Conservation (phyloP, 2,113 vertebrate species). For the Chloebia gouldiae region DNA sequence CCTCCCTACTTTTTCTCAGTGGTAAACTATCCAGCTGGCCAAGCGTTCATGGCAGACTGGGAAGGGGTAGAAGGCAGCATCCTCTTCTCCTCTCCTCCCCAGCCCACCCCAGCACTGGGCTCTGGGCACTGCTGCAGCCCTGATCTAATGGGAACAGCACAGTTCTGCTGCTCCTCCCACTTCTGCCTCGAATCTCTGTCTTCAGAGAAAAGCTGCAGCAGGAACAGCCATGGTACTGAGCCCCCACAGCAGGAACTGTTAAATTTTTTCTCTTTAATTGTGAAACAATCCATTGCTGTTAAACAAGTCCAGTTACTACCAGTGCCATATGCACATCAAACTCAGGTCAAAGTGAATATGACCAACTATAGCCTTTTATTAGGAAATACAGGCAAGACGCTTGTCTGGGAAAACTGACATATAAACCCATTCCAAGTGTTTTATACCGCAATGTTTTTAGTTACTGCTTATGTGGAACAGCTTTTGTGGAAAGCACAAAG, state of each 20-base stretch:
- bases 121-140: not conserved
- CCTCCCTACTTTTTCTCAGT: not conserved
- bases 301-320: slow-evolving; percentile 19
- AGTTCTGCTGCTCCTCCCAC: not conserved
- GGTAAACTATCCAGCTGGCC: not conserved
- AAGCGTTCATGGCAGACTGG: rapidly evolving
- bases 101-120: not conserved
- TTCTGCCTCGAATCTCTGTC: not conserved
- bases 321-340: slow-evolving; percentile 43
- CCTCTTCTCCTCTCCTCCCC: not conserved
- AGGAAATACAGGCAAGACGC: not conserved
- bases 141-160: not conserved
- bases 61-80: not conserved
- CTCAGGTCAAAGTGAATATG: not conserved
- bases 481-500: slow-evolving; percentile 9
- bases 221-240: not conserved
- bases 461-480: slow-evolving; percentile 35
- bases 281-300: slow-evolving; percentile 38
- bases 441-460: slow-evolving; percentile 15
- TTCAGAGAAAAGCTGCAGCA: not conserved
- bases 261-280: slow-evolving; percentile 2
- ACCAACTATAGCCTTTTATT: slow-evolving; percentile 24
- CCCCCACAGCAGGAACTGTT: not conserved
- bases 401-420: slow-evolving; percentile 36
- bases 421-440: slow-evolving; percentile 40